A percentile compares a stretch with the other conserved stretches of the same genome.
phyloP scores from a whole-genome alignment of 92 coral and sea anemone species.

The Blastomussa wellsi region DNA sequence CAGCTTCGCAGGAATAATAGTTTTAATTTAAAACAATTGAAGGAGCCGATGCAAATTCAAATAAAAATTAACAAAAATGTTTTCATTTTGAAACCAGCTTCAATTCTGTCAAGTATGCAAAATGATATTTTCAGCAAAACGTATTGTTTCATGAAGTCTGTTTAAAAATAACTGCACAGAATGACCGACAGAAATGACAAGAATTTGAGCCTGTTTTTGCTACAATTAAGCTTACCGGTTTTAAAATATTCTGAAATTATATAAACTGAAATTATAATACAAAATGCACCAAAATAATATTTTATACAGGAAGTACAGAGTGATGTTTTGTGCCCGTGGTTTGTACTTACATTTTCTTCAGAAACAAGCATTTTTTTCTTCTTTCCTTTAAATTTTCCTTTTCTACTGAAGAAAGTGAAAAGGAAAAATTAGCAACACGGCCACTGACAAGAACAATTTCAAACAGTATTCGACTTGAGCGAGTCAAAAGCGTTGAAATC shows the following conservation, averaged over 20 bases:
- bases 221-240: background rate
- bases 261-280: background rate
- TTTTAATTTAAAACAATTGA: background rate
- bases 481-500: background rate
- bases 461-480: background rate
- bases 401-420: background rate
- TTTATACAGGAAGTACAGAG: background rate
- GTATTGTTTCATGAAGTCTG: background rate
- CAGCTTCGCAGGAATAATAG: background rate
- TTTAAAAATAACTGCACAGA: background rate
- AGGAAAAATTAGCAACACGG: background rate
- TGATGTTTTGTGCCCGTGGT: background rate
- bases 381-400: conserved; percentile 53
- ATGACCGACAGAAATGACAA: background rate
- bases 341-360: conserved; percentile 28
- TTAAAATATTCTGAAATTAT: background rate
- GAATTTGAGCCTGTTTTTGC: background rate
- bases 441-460: background rate
- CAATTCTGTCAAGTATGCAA: background rate
- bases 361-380: conserved; percentile 25
- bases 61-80: background rate
- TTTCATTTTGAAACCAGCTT: background rate
- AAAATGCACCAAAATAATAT: background rate
- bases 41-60: background rate
- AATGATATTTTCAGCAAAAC: background rate